A percentile compares a stretch with the other conserved stretches of the same genome.
phyloP scores from a whole-genome alignment of 2,113 vertebrate species.

The Aldabrachelys gigantea region DNA sequence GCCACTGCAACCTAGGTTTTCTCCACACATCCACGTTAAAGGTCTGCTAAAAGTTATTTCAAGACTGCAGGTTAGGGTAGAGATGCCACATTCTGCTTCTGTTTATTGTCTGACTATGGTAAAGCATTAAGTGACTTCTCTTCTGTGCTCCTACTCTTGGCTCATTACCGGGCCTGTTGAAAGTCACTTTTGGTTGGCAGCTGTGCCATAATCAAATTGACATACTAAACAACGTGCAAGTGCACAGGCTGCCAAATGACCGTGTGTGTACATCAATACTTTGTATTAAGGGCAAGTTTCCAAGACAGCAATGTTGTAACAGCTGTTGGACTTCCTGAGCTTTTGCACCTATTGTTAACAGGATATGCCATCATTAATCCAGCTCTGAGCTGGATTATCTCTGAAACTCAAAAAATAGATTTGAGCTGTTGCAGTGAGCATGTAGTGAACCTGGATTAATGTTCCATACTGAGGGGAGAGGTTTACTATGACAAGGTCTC shows the following conservation, averaged over 20 bases:
- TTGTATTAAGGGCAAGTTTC: neutral
- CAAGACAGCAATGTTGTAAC: neutral
- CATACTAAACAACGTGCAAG: accelerated
- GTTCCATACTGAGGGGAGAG: accelerated
- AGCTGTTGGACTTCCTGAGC: neutral
- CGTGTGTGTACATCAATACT: accelerated
- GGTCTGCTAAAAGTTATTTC: accelerated
- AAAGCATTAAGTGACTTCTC: accelerated
- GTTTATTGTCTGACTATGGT: accelerated
- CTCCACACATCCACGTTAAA: accelerated
- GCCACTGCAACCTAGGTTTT: accelerated
- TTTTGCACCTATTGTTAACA: neutral
- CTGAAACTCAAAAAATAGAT: slow-evolving; percentile 44
- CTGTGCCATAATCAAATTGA: accelerated
- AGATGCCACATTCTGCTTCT: neutral
- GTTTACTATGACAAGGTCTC: accelerated
- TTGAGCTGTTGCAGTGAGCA: slow-evolving; percentile 12
- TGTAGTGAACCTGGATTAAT: accelerated
- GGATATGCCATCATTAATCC: neutral
- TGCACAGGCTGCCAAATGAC: neutral
- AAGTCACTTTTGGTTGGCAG: neutral
- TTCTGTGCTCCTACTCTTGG: accelerated
- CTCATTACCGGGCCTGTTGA: accelerated
- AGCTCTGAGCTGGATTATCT: slow-evolving; percentile 28
- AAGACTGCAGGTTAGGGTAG: accelerated